Conservation (phyloP, 2,113 vertebrate species). For the Sphaerodactylus townsendi region DNA sequence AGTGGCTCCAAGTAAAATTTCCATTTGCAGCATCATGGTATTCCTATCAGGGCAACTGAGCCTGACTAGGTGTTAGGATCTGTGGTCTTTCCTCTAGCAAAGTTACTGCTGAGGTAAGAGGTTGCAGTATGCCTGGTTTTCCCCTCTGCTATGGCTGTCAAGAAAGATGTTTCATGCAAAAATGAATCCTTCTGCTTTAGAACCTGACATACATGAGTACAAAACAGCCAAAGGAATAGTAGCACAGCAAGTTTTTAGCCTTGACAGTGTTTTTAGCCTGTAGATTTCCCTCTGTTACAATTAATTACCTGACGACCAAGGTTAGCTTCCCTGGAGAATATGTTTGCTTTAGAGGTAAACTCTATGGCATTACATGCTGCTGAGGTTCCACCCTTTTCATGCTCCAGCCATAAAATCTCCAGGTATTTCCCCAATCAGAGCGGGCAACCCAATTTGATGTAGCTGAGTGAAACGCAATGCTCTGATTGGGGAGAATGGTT, state of each 20-base stretch:
- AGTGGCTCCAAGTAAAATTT: neutral
- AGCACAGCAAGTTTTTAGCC: neutral
- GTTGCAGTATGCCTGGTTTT: no score
- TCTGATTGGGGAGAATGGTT: no score
- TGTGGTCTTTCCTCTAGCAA: conserved; percentile 3
- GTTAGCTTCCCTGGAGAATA: no score
- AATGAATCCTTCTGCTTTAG: neutral
- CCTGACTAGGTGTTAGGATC: neutral
- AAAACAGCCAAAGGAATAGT: neutral
- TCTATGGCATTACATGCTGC: no score
- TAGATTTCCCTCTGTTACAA: no score
- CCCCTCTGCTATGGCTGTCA: no score
- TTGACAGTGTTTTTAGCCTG: neutral
- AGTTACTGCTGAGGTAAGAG: neutral
- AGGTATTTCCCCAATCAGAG: no score
- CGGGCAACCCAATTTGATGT: neutral
- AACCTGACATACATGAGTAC: neutral
- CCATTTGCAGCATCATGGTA: neutral
- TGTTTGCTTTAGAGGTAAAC: no score
- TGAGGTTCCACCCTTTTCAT: no score
- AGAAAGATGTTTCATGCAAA: neutral
- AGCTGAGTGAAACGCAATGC: neutral
- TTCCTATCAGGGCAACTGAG: neutral
- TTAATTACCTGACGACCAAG: no score
- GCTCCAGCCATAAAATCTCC: no score